Conservation (phyloP, 2,113 vertebrate species). For the Vimba vimba region DNA sequence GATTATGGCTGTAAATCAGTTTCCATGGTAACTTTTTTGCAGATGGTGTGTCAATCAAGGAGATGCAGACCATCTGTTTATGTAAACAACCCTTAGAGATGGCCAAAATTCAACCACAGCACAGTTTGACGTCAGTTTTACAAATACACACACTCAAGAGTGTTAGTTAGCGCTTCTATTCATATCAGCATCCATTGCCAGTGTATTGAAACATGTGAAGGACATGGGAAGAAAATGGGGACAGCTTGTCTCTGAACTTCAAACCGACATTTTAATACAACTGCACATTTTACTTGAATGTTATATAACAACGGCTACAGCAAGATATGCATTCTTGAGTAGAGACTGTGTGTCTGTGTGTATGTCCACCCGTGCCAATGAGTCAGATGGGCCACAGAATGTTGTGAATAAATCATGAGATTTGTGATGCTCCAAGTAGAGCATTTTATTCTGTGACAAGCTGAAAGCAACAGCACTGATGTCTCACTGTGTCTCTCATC, state of each 20-base stretch:
- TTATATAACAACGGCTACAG: background rate
- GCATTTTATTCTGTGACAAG: constrained; percentile 55
- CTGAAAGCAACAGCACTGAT: constrained; percentile 35
- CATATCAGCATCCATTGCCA: background rate
- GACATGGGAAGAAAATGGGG: background rate
- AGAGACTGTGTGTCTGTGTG: constrained; percentile 26
- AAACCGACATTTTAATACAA: background rate
- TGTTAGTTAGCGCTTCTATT: background rate
- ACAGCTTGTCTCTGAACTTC: background rate
- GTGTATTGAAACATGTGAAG: background rate
- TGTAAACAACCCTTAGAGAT: constrained; percentile 15
- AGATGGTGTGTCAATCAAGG: constrained; percentile 38
- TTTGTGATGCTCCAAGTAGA: constrained; percentile 56
- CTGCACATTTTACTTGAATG: constrained; percentile 17
- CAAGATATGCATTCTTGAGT: background rate
- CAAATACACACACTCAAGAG: background rate
- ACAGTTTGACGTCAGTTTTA: background rate
- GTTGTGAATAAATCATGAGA: constrained; percentile 69
- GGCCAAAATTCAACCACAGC: background rate
- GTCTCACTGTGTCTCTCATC: background rate
- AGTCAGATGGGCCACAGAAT: constrained; percentile 64
- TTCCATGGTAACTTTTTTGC: constrained; percentile 32
- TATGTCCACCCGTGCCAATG: constrained; percentile 42
- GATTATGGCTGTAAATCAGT: constrained; percentile 21
- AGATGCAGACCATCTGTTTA: constrained; percentile 39